Evolutionary conservation across 1,140 invertebrate species (phyloP).

Genomic region (roundworm (Caenorhabditis elegans)): DNA sequence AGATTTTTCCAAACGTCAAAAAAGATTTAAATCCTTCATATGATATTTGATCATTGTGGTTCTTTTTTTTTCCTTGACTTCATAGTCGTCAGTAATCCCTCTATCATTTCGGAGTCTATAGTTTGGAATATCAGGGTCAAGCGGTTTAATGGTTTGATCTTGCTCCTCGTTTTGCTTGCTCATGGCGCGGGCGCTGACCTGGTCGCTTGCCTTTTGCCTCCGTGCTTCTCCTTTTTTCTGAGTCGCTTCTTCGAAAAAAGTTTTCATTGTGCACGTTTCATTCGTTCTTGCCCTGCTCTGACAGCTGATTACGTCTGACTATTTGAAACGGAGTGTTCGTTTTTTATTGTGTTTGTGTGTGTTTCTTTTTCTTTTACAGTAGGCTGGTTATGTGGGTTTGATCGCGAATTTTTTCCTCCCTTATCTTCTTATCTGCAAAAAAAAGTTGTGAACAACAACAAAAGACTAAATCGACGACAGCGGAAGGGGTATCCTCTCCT

Average conservation of each 20-base stretch:
- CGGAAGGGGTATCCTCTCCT: constrained; percentile 1
- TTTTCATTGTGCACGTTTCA: neutral
- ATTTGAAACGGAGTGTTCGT: neutral
- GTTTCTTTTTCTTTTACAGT: neutral
- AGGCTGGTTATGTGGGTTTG: neutral
- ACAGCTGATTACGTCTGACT: neutral
- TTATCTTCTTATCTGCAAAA: neutral
- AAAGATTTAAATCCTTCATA: no score
- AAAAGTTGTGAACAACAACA: constrained; percentile 10
- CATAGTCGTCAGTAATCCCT: no score
- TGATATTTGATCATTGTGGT: no score
- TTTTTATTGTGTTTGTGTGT: neutral
- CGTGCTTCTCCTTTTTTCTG: neutral
- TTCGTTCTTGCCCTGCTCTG: neutral
- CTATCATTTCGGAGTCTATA: no score
- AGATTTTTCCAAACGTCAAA: no score
- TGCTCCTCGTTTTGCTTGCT: constrained; percentile 12
- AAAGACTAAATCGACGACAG: neutral
- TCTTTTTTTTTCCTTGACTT: no score
- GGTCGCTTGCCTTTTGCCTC: neutral
- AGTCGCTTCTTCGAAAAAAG: neutral
- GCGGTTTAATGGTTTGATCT: constrained; percentile 15
- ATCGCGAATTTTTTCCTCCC: neutral
- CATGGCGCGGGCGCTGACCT: neutral
- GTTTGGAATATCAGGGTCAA: neutral